Percentiles rank a stretch among this genome's conserved stretches.
These are phyloP conservation scores for Dryobates pubescens DNA, from an alignment of 2,797 vertebrate species.

Conservation along the genomic window DNA sequence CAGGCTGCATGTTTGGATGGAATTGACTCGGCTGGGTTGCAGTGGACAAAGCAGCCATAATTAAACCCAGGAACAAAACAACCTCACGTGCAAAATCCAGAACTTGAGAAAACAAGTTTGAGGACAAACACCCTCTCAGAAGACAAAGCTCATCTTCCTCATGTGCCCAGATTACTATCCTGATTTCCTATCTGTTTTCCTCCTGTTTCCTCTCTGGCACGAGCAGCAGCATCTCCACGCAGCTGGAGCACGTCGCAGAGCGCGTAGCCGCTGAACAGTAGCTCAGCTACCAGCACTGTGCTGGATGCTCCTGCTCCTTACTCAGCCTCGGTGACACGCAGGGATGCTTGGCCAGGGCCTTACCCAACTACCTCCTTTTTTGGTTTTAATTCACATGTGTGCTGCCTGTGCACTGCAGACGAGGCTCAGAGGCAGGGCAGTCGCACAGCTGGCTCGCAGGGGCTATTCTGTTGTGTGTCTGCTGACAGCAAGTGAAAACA, in stretches of 20 bases:
- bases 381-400: not conserved
- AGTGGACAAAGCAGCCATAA: conserved; percentile 5
- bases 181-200: not conserved
- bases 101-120: not conserved
- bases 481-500: not conserved
- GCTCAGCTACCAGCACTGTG: not conserved
- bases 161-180: not conserved
- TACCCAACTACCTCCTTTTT: not conserved
- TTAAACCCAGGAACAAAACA: conserved; percentile 42
- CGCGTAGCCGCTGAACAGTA: not conserved
- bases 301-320: not conserved
- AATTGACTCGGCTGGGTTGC: conserved; percentile 14
- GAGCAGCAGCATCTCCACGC: not conserved
- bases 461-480: not conserved
- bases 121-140: not conserved
- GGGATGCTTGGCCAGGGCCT: conserved; percentile 20
- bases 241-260: not conserved
- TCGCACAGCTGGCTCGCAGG: not conserved
- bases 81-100: not conserved
- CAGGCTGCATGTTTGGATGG: not conserved
- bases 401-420: not conserved
- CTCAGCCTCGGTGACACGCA: not conserved
- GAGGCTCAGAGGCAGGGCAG: not conserved
- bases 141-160: not conserved
- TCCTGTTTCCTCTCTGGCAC: not conserved